phyloP scores from a whole-genome alignment of 2,113 vertebrate genomes.

The Chaenocephalus aceratus region DNA sequence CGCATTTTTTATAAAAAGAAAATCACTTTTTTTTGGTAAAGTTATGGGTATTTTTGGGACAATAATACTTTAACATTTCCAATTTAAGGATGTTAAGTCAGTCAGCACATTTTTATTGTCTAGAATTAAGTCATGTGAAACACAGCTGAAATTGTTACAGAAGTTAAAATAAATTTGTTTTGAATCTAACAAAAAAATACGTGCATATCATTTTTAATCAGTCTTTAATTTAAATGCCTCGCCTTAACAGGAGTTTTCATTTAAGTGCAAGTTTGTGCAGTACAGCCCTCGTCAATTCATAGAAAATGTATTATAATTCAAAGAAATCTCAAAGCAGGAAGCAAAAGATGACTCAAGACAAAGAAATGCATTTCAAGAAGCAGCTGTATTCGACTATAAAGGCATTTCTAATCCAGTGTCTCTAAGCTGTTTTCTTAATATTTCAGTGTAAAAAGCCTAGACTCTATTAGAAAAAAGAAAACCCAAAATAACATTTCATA shows the following conservation, averaged over 20 bases:
- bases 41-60: too few species aligned
- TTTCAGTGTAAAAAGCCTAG: slow-evolving; percentile 88
- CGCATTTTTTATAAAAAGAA: too few species aligned
- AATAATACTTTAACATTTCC: too few species aligned
- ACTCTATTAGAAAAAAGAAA: slow-evolving; percentile 83
- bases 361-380: slow-evolving; percentile 79
- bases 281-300: not conserved
- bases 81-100: not conserved
- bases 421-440: slow-evolving; percentile 84
- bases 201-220: not conserved
- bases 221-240: not conserved
- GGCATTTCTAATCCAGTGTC: slow-evolving; percentile 87
- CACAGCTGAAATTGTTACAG: not conserved
- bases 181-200: not conserved
- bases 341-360: slow-evolving; percentile 67
- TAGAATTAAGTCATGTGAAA: not conserved
- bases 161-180: not conserved
- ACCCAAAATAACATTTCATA: slow-evolving; percentile 80
- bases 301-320: not conserved
- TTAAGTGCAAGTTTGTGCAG: slow-evolving; percentile 1
- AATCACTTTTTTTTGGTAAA: too few species aligned
- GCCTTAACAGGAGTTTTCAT: not conserved
- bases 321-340: not conserved
- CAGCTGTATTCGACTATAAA: slow-evolving; percentile 88
- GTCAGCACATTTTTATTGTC: slow-evolving; percentile 2